Evolutionary conservation across 2,797 vertebrate genomes (phyloP).

Genomic region (Capromys pilorides): DNA sequence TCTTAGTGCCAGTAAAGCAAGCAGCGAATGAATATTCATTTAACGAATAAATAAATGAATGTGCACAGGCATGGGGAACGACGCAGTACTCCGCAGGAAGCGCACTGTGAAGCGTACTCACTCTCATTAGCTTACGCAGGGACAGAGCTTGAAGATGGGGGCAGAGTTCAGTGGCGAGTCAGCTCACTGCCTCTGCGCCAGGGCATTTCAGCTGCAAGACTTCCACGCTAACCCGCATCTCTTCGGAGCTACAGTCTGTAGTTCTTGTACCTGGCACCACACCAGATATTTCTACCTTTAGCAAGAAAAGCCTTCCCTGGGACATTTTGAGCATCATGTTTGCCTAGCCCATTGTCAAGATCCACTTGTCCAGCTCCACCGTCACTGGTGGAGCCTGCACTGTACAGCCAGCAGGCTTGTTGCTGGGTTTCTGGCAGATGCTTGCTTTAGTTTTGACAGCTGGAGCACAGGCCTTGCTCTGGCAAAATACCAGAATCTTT

Average conservation of each 20-base stretch:
- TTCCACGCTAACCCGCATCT: neutral
- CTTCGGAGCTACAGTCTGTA: neutral
- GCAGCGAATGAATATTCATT: neutral
- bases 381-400: neutral
- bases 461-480: neutral
- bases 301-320: neutral
- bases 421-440: neutral
- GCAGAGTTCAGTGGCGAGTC: neutral
- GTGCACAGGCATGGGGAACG: neutral
- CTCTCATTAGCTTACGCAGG: too few species aligned
- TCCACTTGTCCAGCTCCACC: neutral
- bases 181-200: neutral
- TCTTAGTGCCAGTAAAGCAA: neutral
- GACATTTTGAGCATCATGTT: neutral
- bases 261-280: neutral
- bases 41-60: neutral
- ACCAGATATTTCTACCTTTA: too few species aligned
- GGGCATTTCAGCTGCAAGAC: neutral
- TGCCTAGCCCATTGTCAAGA: neutral
- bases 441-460: constrained; percentile 32
- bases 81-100: neutral
- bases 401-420: neutral
- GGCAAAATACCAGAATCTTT: constrained; percentile 48
- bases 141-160: neutral
- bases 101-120: neutral